Base-by-base conservation (phyloP, 2,888 invertebrate species). In the Linhomoeus sp. region DNA sequence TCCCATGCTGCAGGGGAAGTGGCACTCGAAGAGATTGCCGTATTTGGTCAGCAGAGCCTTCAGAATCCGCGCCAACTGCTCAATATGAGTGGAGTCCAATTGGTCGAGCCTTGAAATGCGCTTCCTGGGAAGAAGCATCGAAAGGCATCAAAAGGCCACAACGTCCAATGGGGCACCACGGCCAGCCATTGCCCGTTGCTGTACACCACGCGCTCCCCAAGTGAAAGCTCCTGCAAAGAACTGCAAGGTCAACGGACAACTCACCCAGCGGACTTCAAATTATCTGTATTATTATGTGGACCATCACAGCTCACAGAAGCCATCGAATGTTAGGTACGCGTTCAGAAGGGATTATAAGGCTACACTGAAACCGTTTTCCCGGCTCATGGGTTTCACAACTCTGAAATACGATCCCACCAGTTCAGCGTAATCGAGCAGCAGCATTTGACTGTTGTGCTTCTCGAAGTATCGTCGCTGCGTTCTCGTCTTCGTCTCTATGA, bases 81-180 rank as follows among this genome's bases (percentile, higher is more conserved):
- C 24, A 17, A 48, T 35, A 56, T 92, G 84, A 0, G 60, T 60
- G 45, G 72, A 66, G 63, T 54, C 24, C n/a, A 48, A 35, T 56
- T 92, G 84, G 0, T 60, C 60, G 59, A 94, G 73, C 17, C 87
- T 70, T 54, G 77, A 75, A 0, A 77, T 71, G 57, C 83, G 82
- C 42, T 78, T 72, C 79, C 0, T 84, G 80, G 68, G 90, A 80
- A 68, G 76, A 36, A 72, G 53, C 63, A 72, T 66, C n/a, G n/a
- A n/a, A n/a, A n/a, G 0, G 69, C 68, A 54, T 72, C 72, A 83
- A 63, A 73, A 0, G 75, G 75, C 92, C 94, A 97, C 0, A 79
- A 71, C 0, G 92, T 94, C 97, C 97, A 99, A 64, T 80, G 97
- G 0, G 97, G 94, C 0, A 97, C 88, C 3, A 97, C 67, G 12